These are phyloP conservation scores for Eledone cirrhosa DNA, from an alignment of 2,888 invertebrate genomes.

Conservation along the genomic window DNA sequence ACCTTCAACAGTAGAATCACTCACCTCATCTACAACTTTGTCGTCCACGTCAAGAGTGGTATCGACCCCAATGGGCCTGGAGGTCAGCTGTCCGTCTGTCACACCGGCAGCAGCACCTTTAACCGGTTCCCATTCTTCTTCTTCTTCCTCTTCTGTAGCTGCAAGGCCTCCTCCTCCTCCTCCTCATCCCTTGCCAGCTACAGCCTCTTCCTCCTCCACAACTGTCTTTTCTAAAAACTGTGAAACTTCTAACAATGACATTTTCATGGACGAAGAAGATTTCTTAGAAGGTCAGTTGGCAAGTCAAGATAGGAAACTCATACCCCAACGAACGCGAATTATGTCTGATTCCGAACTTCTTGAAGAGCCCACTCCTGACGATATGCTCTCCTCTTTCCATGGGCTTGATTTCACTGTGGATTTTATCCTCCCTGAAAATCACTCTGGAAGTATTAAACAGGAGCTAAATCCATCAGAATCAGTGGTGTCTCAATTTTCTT, in stretches of 20 bases:
- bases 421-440: slow-evolving; percentile 28
- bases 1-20: background rate
- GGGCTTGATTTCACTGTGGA: slow-evolving; percentile 27
- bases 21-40: background rate
- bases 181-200: background rate
- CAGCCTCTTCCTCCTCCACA: background rate
- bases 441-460: slow-evolving; percentile 10
- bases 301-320: slow-evolving; percentile 8
- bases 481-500: slow-evolving; percentile 12
- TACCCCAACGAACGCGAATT: slow-evolving; percentile 24
- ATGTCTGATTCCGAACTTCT: slow-evolving; percentile 20
- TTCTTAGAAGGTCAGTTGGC: slow-evolving; percentile 26
- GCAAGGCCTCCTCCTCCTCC: background rate
- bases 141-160: background rate
- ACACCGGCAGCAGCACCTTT: slow-evolving; percentile 9
- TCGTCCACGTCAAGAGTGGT: background rate
- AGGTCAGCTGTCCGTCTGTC: too few species aligned
- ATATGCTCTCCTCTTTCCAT: slow-evolving; percentile 24
- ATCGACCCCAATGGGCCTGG: background rate
- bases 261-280: slow-evolving; percentile 23
- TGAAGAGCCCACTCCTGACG: slow-evolving; percentile 17
- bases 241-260: slow-evolving; percentile 22
- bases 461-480: slow-evolving; percentile 10
- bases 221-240: slow-evolving; percentile 17
- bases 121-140: too few species aligned